A percentile compares a stretch with the other conserved stretches of the same genome.
Evolutionary conservation across 2,888 invertebrate species (phyloP).

Genomic region (Shargacucullia verbasci): DNA sequence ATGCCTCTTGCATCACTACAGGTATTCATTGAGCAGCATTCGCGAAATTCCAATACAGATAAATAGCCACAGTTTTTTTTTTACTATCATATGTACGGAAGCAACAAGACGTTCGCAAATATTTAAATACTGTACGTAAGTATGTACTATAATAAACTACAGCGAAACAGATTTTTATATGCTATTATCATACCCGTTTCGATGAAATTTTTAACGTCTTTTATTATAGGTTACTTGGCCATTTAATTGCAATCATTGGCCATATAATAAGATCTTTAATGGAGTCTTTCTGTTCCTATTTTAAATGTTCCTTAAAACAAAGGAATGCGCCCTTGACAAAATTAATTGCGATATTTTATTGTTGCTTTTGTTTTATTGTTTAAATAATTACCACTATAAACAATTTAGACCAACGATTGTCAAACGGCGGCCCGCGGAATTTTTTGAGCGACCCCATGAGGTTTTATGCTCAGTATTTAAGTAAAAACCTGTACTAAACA

Average conservation of each 20-base stretch:
- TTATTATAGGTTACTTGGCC: background rate
- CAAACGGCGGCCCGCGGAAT: background rate
- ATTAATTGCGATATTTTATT: conserved; percentile 32
- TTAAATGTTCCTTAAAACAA: conserved; percentile 7
- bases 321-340: conserved; percentile 31
- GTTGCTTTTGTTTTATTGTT: conserved; percentile 8
- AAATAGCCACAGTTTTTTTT: too few relatives aligned
- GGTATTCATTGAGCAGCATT: too few relatives aligned
- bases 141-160: background rate
- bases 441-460: too few relatives aligned
- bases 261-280: conserved; percentile 2
- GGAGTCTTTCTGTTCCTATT: conserved; percentile 2
- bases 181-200: background rate
- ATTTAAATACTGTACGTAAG: too few relatives aligned
- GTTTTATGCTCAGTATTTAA: too few relatives aligned
- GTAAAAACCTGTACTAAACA: too few relatives aligned
- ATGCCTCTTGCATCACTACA: too few relatives aligned
- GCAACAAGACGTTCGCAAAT: too few relatives aligned
- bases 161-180: background rate
- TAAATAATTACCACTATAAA: conserved; percentile 2
- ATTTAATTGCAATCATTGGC: too few relatives aligned
- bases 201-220: conserved; percentile 20
- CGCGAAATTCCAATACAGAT: too few relatives aligned
- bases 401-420: conserved; percentile 14
- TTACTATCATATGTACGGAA: too few relatives aligned